These are phyloP conservation scores for Eilema sororculum DNA, from an alignment of 2,888 invertebrate genomes.

Conservation along the genomic window DNA sequence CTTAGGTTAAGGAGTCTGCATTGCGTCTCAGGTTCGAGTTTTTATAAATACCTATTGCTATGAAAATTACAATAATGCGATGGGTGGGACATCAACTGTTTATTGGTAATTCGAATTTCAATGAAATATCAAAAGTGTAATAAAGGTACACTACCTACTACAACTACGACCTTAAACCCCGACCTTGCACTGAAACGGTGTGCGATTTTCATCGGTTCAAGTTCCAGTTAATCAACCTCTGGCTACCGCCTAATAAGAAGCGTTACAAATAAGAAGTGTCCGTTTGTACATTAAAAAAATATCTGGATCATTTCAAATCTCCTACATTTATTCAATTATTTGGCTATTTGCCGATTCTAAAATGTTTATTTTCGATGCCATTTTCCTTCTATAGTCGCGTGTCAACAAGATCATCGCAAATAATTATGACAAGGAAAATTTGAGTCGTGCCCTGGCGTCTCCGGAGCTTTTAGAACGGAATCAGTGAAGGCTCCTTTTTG, in stretches of 20 bases:
- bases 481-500: not conserved
- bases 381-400: not conserved
- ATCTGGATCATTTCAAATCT: not conserved
- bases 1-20: no score
- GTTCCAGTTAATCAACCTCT: no score
- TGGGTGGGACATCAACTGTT: no score
- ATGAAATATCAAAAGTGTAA: no score
- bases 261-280: not conserved
- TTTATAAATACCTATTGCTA: no score
- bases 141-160: no score
- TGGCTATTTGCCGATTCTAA: not conserved
- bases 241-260: not conserved
- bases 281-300: not conserved
- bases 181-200: no score
- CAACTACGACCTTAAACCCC: no score
- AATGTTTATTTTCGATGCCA: not conserved
- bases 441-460: not conserved
- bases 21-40: no score
- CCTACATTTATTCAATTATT: not conserved
- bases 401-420: conserved; percentile 4
- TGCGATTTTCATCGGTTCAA: no score
- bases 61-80: no score
- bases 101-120: no score
- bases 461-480: not conserved
- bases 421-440: conserved; percentile 4